Base-by-base conservation (phyloP, 2,888 invertebrate species). In the Dysmachus trigonus region DNA sequence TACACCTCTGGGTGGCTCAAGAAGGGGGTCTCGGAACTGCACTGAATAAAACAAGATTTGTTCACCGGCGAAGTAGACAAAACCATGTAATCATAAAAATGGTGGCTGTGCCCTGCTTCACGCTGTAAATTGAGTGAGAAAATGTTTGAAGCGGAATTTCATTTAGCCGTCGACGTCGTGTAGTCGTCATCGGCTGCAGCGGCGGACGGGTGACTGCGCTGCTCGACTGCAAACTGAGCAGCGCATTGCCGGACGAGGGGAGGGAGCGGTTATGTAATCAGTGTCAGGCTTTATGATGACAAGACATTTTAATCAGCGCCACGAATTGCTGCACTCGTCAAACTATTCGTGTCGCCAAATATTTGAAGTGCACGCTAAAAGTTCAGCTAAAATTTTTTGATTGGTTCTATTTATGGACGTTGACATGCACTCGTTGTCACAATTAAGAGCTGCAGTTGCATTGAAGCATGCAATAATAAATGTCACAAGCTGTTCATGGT, bases 101-200 rank as follows among this genome's bases (percentile, higher is more conserved):
- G 72, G 35, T 83, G 72, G 72, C 38, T 72, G 71, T 41, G 83
- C 83, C 72, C 72, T 71, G 38, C 47, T 83, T 83, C 41, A 41
- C 71, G 8, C 53, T 83, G 83, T 47, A 83, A 83, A 83, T 83
- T 83, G 83, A 72, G 72, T 83, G 83, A 83, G 83, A 83, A 83
- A 83, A 72, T 41, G 83, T 83, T 83, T 72, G 83, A 71, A 72
- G 71, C 41, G 83, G 81, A 81, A 53, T 62, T 77, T 77, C 77
- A 77, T 77, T 77, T 77, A 47, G 47, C 27, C 62, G 62, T 22
- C 2, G 38, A 41, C 62, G 27, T 27, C n/a, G 47, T 7, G 6
- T 38, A 2, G 4, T 38, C 10, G 38, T 38, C 38, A 38, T 38
- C 38, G 38, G 38, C 8, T 2, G 38, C 38, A 7, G 38, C 8